A percentile compares a stretch with the other conserved stretches of the same genome.
These are phyloP conservation scores for Adelosebastes latens DNA, from an alignment of 2,797 vertebrate genomes.

Conservation along the genomic window DNA sequence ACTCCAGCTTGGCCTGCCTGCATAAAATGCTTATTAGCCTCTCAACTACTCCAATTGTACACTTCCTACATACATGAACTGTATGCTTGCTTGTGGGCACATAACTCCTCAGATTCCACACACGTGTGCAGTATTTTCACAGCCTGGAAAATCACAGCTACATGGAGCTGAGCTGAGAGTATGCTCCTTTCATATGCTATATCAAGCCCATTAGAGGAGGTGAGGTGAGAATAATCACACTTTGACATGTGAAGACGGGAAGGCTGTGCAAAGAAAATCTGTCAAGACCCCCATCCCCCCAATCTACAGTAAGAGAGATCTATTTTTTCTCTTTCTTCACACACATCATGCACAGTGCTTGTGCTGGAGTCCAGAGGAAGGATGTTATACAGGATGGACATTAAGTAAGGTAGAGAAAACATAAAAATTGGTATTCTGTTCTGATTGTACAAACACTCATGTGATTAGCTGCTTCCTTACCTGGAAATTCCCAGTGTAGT, in stretches of 20 bases:
- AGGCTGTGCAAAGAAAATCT: conserved; percentile 24
- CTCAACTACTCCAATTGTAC: conserved; percentile 14
- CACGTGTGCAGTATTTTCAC: not conserved
- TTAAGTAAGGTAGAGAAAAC: not conserved
- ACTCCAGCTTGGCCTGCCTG: conserved; percentile 30
- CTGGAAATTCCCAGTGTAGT: conserved; percentile 94
- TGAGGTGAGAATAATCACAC: conserved; percentile 65
- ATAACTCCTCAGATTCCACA: conserved; percentile 17
- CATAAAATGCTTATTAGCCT: conserved; percentile 48
- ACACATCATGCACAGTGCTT: not conserved
- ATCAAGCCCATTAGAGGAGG: conserved; percentile 53
- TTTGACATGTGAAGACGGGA: conserved; percentile 46
- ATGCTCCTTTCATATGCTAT: conserved; percentile 24
- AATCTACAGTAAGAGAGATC: not conserved
- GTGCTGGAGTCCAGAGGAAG: not conserved
- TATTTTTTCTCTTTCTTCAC: conserved; percentile 2
- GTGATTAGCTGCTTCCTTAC: conserved; percentile 74
- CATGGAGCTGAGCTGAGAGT: conserved; percentile 11
- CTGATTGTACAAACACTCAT: not conserved
- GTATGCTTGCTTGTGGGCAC: not conserved
- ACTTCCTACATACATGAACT: conserved; percentile 11
- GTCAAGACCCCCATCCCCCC: not conserved
- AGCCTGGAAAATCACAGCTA: conserved; percentile 1
- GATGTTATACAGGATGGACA: conserved; percentile 6
- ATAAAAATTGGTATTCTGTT: not conserved